Conservation (phyloP, 2,888 invertebrate species). For the Sycophila texana region DNA sequence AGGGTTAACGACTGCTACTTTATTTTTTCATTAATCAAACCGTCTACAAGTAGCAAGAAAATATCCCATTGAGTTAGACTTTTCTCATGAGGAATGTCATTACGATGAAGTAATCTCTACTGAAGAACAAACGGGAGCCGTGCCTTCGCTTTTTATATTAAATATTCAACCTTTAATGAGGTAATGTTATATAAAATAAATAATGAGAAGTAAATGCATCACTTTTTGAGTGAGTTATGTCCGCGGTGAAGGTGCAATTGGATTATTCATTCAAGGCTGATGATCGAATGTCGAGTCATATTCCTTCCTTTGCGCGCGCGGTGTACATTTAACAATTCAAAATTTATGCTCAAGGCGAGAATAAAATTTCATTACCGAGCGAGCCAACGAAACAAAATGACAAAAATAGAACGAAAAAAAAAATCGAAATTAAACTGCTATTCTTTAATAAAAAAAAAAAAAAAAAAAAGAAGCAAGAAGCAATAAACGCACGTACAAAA, state of each 20-base stretch:
- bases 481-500: too few relatives aligned
- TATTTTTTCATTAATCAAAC: too few relatives aligned
- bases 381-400: too few relatives aligned
- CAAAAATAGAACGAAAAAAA: too few relatives aligned
- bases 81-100: too few relatives aligned
- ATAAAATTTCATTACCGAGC: conserved; percentile 7
- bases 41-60: too few relatives aligned
- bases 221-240: conserved; percentile 50
- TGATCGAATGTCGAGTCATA: conserved; percentile 50
- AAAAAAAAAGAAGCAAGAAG: too few relatives aligned
- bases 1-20: too few relatives aligned
- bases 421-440: too few relatives aligned
- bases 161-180: conserved; percentile 32
- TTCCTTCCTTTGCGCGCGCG: conserved; percentile 21
- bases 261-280: conserved; percentile 56
- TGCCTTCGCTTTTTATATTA: conserved; percentile 35
- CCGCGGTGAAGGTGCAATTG: conserved; percentile 48
- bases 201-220: conserved; percentile 34
- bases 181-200: conserved; percentile 34
- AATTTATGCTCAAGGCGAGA: conserved; percentile 51
- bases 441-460: too few relatives aligned
- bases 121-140: neutral
- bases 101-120: neutral
- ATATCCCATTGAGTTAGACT: too few relatives aligned
- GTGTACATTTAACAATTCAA: conserved; percentile 45